phyloP scores from a whole-genome alignment of 2,113 vertebrate species.

The Sinocyclocheilus grahami region DNA sequence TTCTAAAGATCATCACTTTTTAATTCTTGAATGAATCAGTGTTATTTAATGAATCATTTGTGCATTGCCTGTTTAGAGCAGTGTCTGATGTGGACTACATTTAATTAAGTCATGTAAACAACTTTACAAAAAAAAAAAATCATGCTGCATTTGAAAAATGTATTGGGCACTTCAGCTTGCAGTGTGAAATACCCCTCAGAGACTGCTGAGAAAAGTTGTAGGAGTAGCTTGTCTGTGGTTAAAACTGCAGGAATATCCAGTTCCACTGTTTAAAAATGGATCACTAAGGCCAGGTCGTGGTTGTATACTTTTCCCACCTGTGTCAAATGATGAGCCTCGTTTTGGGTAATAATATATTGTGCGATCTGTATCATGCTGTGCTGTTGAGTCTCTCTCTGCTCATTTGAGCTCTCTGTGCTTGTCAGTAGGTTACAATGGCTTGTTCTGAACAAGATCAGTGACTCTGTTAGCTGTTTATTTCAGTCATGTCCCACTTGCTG shows the following conservation, averaged over 20 bases:
- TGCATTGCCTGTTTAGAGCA: neutral
- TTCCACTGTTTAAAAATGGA: neutral
- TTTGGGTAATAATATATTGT: no score
- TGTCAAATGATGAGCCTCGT: neutral
- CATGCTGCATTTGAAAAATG: neutral
- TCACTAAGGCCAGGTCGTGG: neutral
- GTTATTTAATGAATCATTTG: neutral
- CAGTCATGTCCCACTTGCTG: neutral
- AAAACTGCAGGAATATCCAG: constrained; percentile 7
- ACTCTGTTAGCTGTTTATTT: constrained; percentile 3
- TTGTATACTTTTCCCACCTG: neutral
- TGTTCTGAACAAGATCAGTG: constrained; percentile 1
- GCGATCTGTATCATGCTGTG: no score
- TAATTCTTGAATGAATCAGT: neutral
- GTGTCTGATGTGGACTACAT: neutral
- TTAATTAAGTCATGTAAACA: neutral
- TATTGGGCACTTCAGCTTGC: neutral
- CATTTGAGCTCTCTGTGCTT: neutral
- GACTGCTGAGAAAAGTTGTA: neutral
- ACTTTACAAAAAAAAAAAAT: neutral
- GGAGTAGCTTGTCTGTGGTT: constrained; percentile 13
- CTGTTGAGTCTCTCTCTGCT: neutral
- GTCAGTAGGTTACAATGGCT: neutral
- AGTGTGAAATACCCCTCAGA: neutral
- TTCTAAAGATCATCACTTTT: neutral